phyloP scores from a whole-genome alignment of 2,888 invertebrate genomes.

The Pediacus dermestoides region DNA sequence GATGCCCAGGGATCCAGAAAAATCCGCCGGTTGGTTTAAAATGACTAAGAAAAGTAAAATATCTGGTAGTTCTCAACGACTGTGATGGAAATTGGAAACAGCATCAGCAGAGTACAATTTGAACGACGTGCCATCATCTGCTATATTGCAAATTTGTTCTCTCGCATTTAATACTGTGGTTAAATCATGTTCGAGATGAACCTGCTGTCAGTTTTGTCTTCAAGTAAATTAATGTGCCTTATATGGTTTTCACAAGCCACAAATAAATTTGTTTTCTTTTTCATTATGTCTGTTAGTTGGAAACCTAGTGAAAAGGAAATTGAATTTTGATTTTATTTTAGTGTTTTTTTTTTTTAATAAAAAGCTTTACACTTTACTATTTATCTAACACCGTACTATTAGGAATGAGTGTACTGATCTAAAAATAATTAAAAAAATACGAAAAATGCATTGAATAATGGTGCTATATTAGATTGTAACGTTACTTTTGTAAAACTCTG shows the following conservation, averaged over 20 bases:
- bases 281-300: conserved; percentile 34
- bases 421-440: conserved; percentile 15
- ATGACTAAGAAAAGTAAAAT: conserved; percentile 54
- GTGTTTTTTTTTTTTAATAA: conserved; percentile 9
- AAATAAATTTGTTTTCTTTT: conserved; percentile 38
- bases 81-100: conserved; percentile 33
- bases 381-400: conserved; percentile 17
- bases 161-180: conserved; percentile 39
- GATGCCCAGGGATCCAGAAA: conserved; percentile 68
- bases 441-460: conserved; percentile 21
- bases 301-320: conserved; percentile 44
- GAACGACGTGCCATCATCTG: conserved; percentile 32
- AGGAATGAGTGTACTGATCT: conserved; percentile 15
- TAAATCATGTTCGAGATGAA: conserved; percentile 43
- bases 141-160: conserved; percentile 27
- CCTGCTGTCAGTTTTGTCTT: conserved; percentile 21
- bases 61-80: conserved; percentile 39
- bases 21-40: conserved; percentile 72
- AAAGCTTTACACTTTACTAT: conserved; percentile 13
- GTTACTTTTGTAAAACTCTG: conserved; percentile 32
- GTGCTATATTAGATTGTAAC: conserved; percentile 37
- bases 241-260: conserved; percentile 8
- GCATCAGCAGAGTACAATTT: conserved; percentile 26
- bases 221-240: conserved; percentile 27
- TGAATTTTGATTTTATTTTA: conserved; percentile 26